A percentile compares a stretch with the other conserved stretches of the same genome.
Evolutionary conservation across 2,888 invertebrate species (phyloP).

Genomic region (Conus canariensis): DNA sequence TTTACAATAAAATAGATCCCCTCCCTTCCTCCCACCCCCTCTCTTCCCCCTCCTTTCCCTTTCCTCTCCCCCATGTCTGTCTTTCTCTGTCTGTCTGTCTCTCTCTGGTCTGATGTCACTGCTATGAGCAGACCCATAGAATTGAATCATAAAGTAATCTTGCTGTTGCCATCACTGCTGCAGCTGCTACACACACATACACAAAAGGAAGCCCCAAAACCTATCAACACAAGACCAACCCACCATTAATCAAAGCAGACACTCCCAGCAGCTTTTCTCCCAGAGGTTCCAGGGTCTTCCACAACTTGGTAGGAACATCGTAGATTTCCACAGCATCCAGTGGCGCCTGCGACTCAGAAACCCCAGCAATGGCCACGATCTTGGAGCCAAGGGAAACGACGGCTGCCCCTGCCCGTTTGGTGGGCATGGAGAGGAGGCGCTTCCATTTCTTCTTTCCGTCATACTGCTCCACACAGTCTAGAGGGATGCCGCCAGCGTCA

Average conservation of each 20-base stretch:
- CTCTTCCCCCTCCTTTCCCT: no score
- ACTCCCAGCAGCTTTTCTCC: conserved; percentile 71
- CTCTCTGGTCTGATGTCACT: no score
- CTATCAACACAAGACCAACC: background rate
- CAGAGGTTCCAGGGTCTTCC: conserved; percentile 67
- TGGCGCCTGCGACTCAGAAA: conserved; percentile 71
- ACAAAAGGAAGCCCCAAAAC: no score
- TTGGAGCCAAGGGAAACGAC: conserved; percentile 66
- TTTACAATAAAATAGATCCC: no score
- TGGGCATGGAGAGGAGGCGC: conserved; percentile 69
- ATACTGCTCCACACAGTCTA: conserved; percentile 72
- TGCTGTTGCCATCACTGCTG: no score
- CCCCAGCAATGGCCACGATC: conserved; percentile 74
- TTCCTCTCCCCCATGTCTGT: no score
- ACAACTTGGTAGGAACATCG: conserved; percentile 68
- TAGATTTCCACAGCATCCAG: conserved; percentile 74
- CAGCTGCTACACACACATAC: no score
- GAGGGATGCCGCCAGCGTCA: conserved; percentile 73
- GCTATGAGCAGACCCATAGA: no score
- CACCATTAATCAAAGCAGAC: conserved; percentile 71
- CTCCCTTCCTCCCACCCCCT: no score
- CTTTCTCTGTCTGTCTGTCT: no score
- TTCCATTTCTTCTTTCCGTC: conserved; percentile 64
- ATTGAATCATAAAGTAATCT: no score
- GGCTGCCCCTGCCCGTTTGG: conserved; percentile 73